Conservation (phyloP, 2,888 invertebrate genomes). For the Heteropelma amictum region DNA sequence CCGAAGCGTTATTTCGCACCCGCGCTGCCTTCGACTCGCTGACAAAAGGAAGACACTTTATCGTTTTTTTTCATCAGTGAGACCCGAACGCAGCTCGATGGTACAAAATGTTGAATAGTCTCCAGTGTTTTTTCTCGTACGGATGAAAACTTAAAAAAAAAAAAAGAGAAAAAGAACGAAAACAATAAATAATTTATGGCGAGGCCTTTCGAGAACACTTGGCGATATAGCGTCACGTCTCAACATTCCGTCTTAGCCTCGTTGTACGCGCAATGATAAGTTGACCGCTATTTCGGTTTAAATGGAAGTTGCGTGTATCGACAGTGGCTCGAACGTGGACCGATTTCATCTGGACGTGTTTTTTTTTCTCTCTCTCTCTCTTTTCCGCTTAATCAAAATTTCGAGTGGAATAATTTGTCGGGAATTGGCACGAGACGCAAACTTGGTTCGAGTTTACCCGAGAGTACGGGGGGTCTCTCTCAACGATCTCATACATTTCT, state of each 20-base stretch:
- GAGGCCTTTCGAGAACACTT: constrained; percentile 8
- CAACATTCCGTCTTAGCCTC: constrained; percentile 23
- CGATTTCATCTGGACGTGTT: background rate
- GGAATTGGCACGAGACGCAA: constrained; percentile 2
- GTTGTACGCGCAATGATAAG: constrained; percentile 43
- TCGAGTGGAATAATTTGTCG: constrained; percentile 29
- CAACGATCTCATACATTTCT: constrained; percentile 20
- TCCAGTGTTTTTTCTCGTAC: no score
- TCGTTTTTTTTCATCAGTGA: no score
- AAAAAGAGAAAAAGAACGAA: constrained; percentile 7
- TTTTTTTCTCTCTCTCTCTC: background rate
- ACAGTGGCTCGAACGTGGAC: constrained; percentile 18
- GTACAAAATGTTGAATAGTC: no score
- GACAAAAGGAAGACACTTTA: no score
- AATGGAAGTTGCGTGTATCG: constrained; percentile 26
- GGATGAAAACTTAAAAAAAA: no score
- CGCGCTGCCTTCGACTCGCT: constrained; percentile 1
- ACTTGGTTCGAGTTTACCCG: constrained; percentile 57
- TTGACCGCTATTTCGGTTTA: constrained; percentile 50
- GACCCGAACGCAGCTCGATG: no score
- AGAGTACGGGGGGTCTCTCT: constrained; percentile 59
- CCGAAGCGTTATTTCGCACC: constrained; percentile 16
- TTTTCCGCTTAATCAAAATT: no score
- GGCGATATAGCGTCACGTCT: constrained; percentile 38
- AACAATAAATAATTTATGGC: constrained; percentile 15